Conservation (phyloP, 2,797 vertebrate species). For the Carcharodon carcharias region DNA sequence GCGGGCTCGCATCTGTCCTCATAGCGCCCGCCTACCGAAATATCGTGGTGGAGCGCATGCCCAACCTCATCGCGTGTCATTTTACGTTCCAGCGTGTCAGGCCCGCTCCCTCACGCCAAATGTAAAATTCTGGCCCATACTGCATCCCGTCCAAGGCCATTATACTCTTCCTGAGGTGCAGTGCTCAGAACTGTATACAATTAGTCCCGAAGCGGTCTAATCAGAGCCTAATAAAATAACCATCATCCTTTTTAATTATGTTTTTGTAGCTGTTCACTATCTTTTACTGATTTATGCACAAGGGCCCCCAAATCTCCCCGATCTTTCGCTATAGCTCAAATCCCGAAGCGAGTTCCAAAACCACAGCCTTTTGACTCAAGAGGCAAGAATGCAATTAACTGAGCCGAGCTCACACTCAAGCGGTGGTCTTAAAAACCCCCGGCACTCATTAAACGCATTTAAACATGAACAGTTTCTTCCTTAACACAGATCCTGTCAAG, state of each 20-base stretch:
- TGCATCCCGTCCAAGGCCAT: not conserved
- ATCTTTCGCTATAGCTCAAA: not conserved
- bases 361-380: not conserved
- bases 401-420: not conserved
- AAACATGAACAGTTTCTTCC: not conserved
- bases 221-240: not conserved
- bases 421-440: not conserved
- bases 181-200: not conserved
- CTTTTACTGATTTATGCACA: not conserved
- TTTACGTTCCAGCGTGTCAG: too few species aligned
- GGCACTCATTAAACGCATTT: not conserved
- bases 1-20: too few species aligned
- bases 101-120: too few species aligned
- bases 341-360: not conserved
- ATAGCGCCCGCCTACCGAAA: too few species aligned
- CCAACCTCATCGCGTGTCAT: too few species aligned
- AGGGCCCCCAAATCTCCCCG: not conserved
- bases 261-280: not conserved
- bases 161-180: not conserved
- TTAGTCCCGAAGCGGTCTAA: not conserved
- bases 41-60: too few species aligned
- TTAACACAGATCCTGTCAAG: not conserved
- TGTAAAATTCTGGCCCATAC: not conserved
- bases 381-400: not conserved
- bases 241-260: not conserved